Base-by-base conservation (phyloP, 2,113 vertebrate genomes). In the Sterrhoptilus dennistouni region DNA sequence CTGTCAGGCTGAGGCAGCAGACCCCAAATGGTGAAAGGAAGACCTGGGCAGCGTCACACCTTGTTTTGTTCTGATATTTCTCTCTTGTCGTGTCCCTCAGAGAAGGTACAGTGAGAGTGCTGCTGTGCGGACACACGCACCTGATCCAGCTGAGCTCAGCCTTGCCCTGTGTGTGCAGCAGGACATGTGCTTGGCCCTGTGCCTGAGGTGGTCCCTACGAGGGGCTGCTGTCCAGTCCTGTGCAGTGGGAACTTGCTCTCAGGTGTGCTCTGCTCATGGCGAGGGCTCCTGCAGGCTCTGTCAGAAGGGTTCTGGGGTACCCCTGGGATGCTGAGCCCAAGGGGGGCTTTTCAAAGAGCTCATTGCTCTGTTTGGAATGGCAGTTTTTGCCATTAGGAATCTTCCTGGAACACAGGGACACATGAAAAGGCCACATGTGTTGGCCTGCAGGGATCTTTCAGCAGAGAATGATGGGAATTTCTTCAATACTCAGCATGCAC, bases 121-220 rank as follows among this genome's bases (percentile, higher is more conserved):
- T 29, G 44, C 36, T 25, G 42, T 0, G 0, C 3, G 5, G 27
- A 65, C 49, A 7, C 1, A 3, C 0, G 0, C 20, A 0, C 7
- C 33, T 9, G 9, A 8, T 25, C n/a, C 9, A 9, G 16, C 44
- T 18, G 25, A 38, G 63, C 60, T 61, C 33, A 11, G 36, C 44
- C 31, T 31, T 29, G 2, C 7, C 11, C 36, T 0, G 0, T 5
- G 2, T 8, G 38, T 14, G 56, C 1, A 0, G 15, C 42, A 7
- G 11, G 5, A 44, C 0, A 0, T 18, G 22, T 14, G 33, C 12
- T 49, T 4, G 0, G 24, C 23, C 31, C 45, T 31, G 1, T 52
- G 13, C 52, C 47, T 5, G 0, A 16, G 40, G 11, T 15, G 53
- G 3, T 22, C 4, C 40, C 29, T 83, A 61, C 0, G 0, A 31